These are phyloP conservation scores for Anthopleura xanthogrammica DNA, from an alignment of 92 coral and sea anemone species.

Conservation along the genomic window DNA sequence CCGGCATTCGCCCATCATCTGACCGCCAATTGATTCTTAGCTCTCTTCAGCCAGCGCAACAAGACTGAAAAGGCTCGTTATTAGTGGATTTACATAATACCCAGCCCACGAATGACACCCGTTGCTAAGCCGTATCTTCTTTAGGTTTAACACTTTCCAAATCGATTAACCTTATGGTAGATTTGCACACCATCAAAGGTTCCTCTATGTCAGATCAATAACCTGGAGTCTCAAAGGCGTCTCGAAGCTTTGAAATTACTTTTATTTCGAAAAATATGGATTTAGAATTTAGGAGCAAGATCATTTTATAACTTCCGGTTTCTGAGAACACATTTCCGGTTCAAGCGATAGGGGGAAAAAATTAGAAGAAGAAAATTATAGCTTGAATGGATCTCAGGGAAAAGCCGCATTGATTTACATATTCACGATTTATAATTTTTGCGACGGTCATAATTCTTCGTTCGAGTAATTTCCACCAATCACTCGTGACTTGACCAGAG, in stretches of 20 bases:
- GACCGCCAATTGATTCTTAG: slow-evolving; percentile 12
- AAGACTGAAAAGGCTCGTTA: slow-evolving; percentile 1
- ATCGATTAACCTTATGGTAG: slow-evolving; percentile 8
- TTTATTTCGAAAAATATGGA: slow-evolving; percentile 1
- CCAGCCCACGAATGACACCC: neutral
- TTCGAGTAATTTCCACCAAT: slow-evolving; percentile 10
- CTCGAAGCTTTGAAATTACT: neutral
- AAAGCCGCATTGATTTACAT: slow-evolving; percentile 35
- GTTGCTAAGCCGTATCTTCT: slow-evolving; percentile 11
- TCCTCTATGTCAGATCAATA: slow-evolving; percentile 14
- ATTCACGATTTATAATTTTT: slow-evolving; percentile 21
- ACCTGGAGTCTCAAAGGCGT: neutral
- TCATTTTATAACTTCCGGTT: slow-evolving; percentile 58
- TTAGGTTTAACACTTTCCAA: slow-evolving; percentile 1
- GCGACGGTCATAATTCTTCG: neutral
- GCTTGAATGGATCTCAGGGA: slow-evolving; percentile 22
- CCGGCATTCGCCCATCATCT: slow-evolving; percentile 7
- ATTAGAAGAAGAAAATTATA: slow-evolving; percentile 2
- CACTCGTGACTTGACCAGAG: neutral
- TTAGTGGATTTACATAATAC: slow-evolving; percentile 3
- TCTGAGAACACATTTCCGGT: slow-evolving; percentile 71
- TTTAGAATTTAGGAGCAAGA: neutral
- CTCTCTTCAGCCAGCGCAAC: neutral
- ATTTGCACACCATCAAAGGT: slow-evolving; percentile 12
- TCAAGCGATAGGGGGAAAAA: slow-evolving; percentile 1